phyloP scores from a whole-genome alignment of 2,888 invertebrate species.

The Adelphocoris suturalis region DNA sequence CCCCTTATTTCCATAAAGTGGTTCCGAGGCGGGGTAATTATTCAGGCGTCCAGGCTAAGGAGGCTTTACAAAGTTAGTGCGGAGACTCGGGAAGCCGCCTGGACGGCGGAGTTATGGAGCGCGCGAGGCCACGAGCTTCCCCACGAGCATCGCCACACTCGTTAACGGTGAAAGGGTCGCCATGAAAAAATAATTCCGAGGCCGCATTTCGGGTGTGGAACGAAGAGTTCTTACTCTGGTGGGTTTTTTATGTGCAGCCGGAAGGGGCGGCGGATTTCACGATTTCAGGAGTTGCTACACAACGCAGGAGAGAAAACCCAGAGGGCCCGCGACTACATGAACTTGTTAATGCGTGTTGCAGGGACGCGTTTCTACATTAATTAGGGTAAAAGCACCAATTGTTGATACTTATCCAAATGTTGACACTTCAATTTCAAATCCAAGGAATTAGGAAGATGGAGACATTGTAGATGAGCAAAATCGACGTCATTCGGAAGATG shows the following conservation, averaged over 20 bases:
- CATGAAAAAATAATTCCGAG: slow-evolving; percentile 48
- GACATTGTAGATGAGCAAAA: no score
- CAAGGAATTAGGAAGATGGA: no score
- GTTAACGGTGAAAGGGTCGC: slow-evolving; percentile 57
- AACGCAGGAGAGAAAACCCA: no score
- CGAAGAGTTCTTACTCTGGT: slow-evolving; percentile 16
- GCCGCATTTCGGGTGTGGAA: slow-evolving; percentile 48
- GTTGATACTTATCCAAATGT: no score
- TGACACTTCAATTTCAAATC: no score
- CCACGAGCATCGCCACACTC: background rate
- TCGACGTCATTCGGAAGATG: no score
- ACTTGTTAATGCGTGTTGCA: no score
- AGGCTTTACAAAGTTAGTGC: background rate
- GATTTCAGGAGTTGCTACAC: no score
- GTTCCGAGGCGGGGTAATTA: background rate
- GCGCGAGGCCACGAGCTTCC: background rate
- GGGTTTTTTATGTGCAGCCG: slow-evolving; percentile 9
- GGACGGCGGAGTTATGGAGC: slow-evolving; percentile 39
- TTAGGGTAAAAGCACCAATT: no score
- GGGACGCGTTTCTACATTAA: no score
- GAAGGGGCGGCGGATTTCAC: background rate
- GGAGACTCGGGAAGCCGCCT: background rate
- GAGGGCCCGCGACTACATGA: no score
- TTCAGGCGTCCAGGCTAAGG: slow-evolving; percentile 24
- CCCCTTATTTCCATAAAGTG: slow-evolving; percentile 10